Evolutionary conservation across 2,888 invertebrate genomes (phyloP), one percentile per base, ranked within the genome.

Genomic region (Coecobrya sp.): DNA sequence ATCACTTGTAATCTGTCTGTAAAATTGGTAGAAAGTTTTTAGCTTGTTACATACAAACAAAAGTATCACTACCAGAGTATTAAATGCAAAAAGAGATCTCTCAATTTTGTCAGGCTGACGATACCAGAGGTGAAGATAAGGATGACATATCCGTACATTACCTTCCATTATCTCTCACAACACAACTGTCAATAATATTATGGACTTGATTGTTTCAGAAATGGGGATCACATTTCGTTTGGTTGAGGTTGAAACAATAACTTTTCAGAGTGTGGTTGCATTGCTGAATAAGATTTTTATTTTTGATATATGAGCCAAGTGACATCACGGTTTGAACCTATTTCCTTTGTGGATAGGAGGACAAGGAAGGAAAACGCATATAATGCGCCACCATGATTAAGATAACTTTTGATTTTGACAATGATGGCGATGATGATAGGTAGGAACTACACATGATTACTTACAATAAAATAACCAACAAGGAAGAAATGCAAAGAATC

Each of bases 21-120:
- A 82, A 82, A 82, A 82, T 82, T 62, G 82, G 82, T 82, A 62
- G 82, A 82, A 62, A 82, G 79, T 81, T 81, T 79, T n/a, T 81
- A 52, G 25, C 52, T 22, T 76, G 49, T 27, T 19, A 10, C 30
- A 68, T 19, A 10, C 30, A 68, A 36, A 68, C 27, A 27, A 68
- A 36, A 36, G 8, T 49, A 49, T 49, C 25, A 4, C 7, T 22
- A 1, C 7, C 4, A 2, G n/a, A 62, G 70, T 42, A 1, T 70
- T 16, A 42, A 70, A 42, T 42, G n/a, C 19, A 25, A 62, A 25
- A n/a, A n/a, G n/a, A 22, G 5, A 62, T 65, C 65, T 27, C 65
- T 65, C 65, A 65, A 65, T 27, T 65, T 65, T 27, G 27, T 65
- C 65, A 55, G 19, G 65, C 22, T 62, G 62, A 22, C 62, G 62